Conservation (phyloP, 1,140 invertebrate species). For the Bombus haemorrhoidalis region DNA sequence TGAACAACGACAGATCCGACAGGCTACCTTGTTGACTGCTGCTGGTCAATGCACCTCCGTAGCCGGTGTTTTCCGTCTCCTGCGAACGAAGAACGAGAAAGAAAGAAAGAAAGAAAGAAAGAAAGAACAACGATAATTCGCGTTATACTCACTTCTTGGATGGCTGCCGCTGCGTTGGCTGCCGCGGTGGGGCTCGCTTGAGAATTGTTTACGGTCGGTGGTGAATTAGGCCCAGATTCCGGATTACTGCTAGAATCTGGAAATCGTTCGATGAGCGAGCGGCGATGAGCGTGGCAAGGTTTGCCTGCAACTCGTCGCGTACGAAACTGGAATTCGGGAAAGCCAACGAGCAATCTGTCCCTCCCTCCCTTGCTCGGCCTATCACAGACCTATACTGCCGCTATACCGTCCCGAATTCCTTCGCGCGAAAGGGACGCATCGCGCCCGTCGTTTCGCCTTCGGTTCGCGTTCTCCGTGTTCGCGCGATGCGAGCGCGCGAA, state of each 20-base stretch:
- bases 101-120: no score
- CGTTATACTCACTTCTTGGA: slow-evolving; percentile 84
- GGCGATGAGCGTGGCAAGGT: not conserved
- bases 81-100: slow-evolving; percentile 52
- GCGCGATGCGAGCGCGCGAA: fast-evolving
- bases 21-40: slow-evolving; percentile 84
- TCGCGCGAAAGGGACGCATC: not conserved
- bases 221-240: slow-evolving; percentile 92
- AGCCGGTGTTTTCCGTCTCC: slow-evolving; percentile 84
- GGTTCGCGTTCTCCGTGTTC: no score
- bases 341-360: not conserved
- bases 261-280: slow-evolving; percentile 57
- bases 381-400: fast-evolving
- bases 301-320: slow-evolving; percentile 7
- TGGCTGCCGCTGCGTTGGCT: slow-evolving; percentile 84
- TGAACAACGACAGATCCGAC: slow-evolving; percentile 91
- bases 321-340: slow-evolving; percentile 8
- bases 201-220: slow-evolving; percentile 85
- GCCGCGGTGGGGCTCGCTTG: slow-evolving; percentile 84
- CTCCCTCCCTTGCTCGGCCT: not conserved
- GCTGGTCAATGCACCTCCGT: slow-evolving; percentile 82
- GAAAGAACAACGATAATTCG: no score
- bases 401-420: slow-evolving; percentile 3
- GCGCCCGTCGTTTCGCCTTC: not conserved
- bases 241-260: slow-evolving; percentile 88